Evolutionary conservation across 2,113 vertebrate genomes (phyloP), one percentile per base, ranked within the genome.

Genomic region (Anas platyrhynchos): DNA sequence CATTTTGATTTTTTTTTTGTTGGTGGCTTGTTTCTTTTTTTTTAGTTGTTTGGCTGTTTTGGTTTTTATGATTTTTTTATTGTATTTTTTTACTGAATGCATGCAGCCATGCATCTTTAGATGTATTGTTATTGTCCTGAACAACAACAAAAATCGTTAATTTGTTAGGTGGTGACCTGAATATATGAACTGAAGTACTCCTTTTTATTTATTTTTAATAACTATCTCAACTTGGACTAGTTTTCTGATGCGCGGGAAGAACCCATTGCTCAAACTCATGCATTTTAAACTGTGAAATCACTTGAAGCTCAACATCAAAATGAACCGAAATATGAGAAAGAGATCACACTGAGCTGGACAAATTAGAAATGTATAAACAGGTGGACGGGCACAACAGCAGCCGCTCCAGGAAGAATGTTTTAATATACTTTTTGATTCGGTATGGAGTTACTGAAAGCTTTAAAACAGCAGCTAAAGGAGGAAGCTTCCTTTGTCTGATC

Each of bases 371-470:
- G 2, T 7, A 23, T 20, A 26, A 87, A 32, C 31, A 48, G 9
- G 32, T 12, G 5, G 32, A 74, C 13, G 9, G 16, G 32, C 55
- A 36, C 17, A 43, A 16, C 0, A 41, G 9, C 0, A 41, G 16
- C 2, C 27, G 13, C 56, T 15, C 16, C 12, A 67, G 72, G 10
- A 41, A n/a, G 7, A 77, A 41, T 3, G 5, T n/a, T 82, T 68
- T 29, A 18, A 38, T 23, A 4, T 2, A 31, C 11, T 50, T 87
- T 62, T 63, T 46, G 1, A 77, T 74, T 74, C 52, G 26, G 18
- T 4, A 13, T 2, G 20, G 7, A 16, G 26, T 29, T n/a, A 44
- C 20, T 9, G 8, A 44, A 63, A 80, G 23, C 23, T 85, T 91
- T 4, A 23, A 13, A 83, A 76, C 6, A 34, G n/a, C 46, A 55